Evolutionary conservation across 2,797 vertebrate genomes (phyloP), one percentile per base, ranked within the genome.

Genomic region (Chelmon rostratus): DNA sequence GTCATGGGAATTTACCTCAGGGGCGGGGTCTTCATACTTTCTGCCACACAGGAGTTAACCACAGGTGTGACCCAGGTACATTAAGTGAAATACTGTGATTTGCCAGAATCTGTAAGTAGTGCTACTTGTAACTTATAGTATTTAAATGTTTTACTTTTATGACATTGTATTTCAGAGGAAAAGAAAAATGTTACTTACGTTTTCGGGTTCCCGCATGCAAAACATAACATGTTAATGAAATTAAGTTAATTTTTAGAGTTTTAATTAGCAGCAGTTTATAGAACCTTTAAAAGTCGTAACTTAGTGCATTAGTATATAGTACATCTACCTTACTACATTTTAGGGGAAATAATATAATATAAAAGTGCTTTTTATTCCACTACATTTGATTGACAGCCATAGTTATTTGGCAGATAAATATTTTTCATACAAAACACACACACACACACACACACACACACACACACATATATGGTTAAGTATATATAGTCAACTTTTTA

Each of bases 1-100:
- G 92, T 93, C 73, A 86, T 64, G 65, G 72, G 65, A 16, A 44
- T 81, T 84, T 72, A 28, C 6, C 38, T 35, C 2, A 31, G 35
- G 81, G 93, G 90, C 81, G 88, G 64, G 59, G 73, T 13, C 35
- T 53, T 13, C 16, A 13, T 0, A 8, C 40, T 35, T 2, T 6
- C 23, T 44, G 33, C 77, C 69, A 68, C 15, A 50, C 33, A 11
- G 38, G 16, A 44, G 10, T 54, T 12, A 52, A 28, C 0, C 8
- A 54, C 31, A 66, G 74, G 62, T 71, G 66, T 21, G 49, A 53
- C 31, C 18, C 6, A 33, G 3, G n/a, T 46, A 23, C 8, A 3
- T 31, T n/a, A 21, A 46, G 18, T 19, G 10, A 33, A 0, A 28
- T 11, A 10, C 12, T 40, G 25, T 21, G 15, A 4, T 11, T 5